phyloP scores from a whole-genome alignment of 2,888 invertebrate genomes.

The Embidobia sp. region DNA sequence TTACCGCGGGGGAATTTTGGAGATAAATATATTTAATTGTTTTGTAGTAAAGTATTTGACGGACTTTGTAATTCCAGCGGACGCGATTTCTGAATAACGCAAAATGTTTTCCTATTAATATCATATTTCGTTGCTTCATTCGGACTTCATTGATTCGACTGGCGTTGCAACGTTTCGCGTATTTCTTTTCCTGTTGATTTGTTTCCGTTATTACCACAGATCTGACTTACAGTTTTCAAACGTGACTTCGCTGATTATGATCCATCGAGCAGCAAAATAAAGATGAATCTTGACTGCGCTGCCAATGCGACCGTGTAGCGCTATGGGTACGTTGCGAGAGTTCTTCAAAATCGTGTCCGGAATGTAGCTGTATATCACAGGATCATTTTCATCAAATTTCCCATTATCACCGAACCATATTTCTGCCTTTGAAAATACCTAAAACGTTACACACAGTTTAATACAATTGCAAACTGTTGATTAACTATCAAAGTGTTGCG shows the following conservation, averaged over 20 bases:
- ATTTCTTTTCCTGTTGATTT: no score
- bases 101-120: slow-evolving; percentile 19
- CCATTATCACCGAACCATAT: slow-evolving; percentile 84
- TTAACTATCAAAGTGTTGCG: no score
- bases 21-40: slow-evolving; percentile 35
- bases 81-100: slow-evolving; percentile 4
- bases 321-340: slow-evolving; percentile 87
- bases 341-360: slow-evolving; percentile 85
- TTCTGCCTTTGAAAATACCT: slow-evolving; percentile 87
- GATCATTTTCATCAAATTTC: slow-evolving; percentile 70
- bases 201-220: slow-evolving; percentile 6
- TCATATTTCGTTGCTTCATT: no score
- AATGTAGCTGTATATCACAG: slow-evolving; percentile 83
- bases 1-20: slow-evolving; percentile 14
- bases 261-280: slow-evolving; percentile 87
- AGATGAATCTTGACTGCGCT: slow-evolving; percentile 85
- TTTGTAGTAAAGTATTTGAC: slow-evolving; percentile 13
- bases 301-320: slow-evolving; percentile 84
- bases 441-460: no score
- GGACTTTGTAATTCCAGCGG: slow-evolving; percentile 41
- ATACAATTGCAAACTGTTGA: no score
- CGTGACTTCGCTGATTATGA: slow-evolving; percentile 88
- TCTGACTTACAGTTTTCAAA: slow-evolving; percentile 83
- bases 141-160: no score
- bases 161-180: no score